Conservation (phyloP, 2,888 invertebrate genomes). For the Deilephila porcellus region DNA sequence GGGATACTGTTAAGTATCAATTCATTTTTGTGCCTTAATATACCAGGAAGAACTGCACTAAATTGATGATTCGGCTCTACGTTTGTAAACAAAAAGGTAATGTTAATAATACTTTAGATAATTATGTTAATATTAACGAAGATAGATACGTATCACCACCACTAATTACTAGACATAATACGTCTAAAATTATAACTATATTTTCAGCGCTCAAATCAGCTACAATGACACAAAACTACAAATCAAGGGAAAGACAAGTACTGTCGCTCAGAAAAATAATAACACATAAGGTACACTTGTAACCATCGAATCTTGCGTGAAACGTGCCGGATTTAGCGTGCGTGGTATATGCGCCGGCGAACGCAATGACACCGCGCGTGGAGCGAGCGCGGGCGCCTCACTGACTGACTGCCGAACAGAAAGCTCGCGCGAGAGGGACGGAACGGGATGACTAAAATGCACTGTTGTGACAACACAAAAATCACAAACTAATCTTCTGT, state of each 20-base stretch:
- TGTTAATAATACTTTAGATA: neutral
- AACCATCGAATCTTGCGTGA: slow-evolving; percentile 51
- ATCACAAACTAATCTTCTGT: slow-evolving; percentile 54
- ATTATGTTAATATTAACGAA: neutral
- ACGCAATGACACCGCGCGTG: slow-evolving; percentile 57
- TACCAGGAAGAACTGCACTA: neutral
- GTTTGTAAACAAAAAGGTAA: neutral
- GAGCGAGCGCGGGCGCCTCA: slow-evolving; percentile 74
- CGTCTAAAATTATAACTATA: neutral
- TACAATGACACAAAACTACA: neutral
- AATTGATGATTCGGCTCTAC: too few relatives aligned
- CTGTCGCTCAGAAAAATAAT: slow-evolving; percentile 43
- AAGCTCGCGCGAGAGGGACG: slow-evolving; percentile 72
- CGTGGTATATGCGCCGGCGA: slow-evolving; percentile 43
- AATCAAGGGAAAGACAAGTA: slow-evolving; percentile 14
- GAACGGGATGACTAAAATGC: slow-evolving; percentile 58
- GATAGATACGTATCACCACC: neutral
- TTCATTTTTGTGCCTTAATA: neutral
- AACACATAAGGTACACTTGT: slow-evolving; percentile 46
- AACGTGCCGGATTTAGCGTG: slow-evolving; percentile 57
- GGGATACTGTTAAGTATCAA: neutral
- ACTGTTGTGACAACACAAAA: slow-evolving; percentile 59
- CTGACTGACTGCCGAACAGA: slow-evolving; percentile 59
- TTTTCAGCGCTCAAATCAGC: slow-evolving; percentile 12
- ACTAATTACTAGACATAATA: neutral